Percentiles rank a stretch among this genome's conserved stretches.
These are phyloP conservation scores for Medauroidea extradentata DNA, from an alignment of 1,140 invertebrate species.

Conservation along the genomic window DNA sequence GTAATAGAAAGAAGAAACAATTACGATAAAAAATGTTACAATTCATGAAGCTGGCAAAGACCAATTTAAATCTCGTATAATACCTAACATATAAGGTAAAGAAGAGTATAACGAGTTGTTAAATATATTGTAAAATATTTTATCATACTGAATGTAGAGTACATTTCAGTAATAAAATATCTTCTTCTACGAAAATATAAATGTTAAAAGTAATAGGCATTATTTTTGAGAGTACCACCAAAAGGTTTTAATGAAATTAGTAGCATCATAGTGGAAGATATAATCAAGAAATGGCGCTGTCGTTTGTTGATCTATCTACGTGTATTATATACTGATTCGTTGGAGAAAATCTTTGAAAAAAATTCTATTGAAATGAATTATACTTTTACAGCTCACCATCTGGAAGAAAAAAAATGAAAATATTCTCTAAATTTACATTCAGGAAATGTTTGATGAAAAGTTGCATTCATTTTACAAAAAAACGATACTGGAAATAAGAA, in stretches of 20 bases:
- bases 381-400: slow-evolving; percentile 18
- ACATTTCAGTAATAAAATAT: slow-evolving; percentile 14
- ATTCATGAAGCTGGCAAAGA: no score
- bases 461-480: no score
- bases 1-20: no score
- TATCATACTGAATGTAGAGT: slow-evolving; percentile 10
- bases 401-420: slow-evolving; percentile 22
- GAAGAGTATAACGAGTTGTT: no score
- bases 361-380: neutral
- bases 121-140: slow-evolving; percentile 12
- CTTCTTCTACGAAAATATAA: slow-evolving; percentile 8
- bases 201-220: slow-evolving; percentile 16
- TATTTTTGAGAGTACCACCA: slow-evolving; percentile 20
- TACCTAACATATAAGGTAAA: no score
- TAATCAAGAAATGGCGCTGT: slow-evolving; percentile 22
- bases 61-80: no score
- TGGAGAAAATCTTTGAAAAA: neutral
- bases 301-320: slow-evolving; percentile 22
- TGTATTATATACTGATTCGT: slow-evolving; percentile 17
- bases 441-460: no score
- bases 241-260: slow-evolving; percentile 25
- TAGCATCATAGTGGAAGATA: slow-evolving; percentile 22
- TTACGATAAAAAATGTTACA: no score
- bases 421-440: neutral
- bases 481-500: no score